A percentile compares a stretch with the other conserved stretches of the same genome.
phyloP scores from a whole-genome alignment of 2,888 invertebrate species.

The Lepidochrysops patricia region DNA sequence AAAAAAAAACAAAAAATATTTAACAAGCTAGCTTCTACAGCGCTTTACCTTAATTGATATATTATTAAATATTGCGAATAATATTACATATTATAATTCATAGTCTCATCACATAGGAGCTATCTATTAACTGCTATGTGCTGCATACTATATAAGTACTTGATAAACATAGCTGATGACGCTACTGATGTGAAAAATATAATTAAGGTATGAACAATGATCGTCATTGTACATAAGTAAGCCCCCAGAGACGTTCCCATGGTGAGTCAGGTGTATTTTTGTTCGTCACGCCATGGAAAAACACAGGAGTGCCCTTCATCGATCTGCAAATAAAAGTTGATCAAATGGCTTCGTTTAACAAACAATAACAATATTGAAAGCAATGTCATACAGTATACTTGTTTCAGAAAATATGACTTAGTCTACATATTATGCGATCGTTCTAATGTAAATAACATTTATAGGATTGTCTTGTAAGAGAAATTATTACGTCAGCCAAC shows the following conservation, averaged over 20 bases:
- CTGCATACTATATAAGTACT: background rate
- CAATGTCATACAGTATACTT: too few relatives aligned
- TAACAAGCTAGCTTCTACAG: too few relatives aligned
- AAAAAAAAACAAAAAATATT: too few relatives aligned
- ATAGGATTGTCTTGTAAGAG: too few relatives aligned
- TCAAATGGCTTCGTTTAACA: background rate
- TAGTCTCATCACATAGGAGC: too few relatives aligned
- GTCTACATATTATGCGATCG: background rate
- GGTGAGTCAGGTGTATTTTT: constrained; percentile 4
- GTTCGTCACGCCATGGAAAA: background rate
- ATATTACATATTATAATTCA: too few relatives aligned
- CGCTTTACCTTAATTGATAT: too few relatives aligned
- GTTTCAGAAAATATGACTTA: too few relatives aligned
- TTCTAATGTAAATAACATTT: too few relatives aligned
- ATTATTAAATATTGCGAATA: too few relatives aligned
- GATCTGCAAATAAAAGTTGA: background rate
- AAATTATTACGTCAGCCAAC: too few relatives aligned
- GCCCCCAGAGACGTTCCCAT: background rate
- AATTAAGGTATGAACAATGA: background rate
- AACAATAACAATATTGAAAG: too few relatives aligned
- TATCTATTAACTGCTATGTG: background rate
- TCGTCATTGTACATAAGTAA: background rate
- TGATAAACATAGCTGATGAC: background rate
- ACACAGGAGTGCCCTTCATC: background rate
- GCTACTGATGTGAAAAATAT: background rate